These are phyloP conservation scores for Oryzias sinensis DNA, from an alignment of 2,797 vertebrate species.

Conservation along the genomic window DNA sequence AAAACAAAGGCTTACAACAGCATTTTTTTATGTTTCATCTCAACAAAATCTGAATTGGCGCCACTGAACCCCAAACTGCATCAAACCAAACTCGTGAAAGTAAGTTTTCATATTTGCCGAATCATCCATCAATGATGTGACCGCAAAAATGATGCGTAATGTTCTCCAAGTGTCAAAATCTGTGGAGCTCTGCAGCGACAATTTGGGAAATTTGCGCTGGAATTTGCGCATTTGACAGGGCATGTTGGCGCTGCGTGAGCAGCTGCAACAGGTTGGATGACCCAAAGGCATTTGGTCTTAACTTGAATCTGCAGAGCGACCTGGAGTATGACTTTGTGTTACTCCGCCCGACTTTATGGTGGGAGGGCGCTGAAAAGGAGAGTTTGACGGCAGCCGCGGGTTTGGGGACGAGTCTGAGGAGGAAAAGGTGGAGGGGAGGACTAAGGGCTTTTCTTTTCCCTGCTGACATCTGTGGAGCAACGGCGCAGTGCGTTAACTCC, in stretches of 20 bases:
- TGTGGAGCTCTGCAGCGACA: no score
- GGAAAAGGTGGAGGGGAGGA: slow-evolving; percentile 12
- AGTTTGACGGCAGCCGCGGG: slow-evolving; percentile 38
- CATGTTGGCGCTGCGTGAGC: background rate
- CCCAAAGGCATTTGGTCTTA: background rate
- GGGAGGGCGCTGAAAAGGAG: slow-evolving; percentile 51
- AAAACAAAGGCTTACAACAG: no score
- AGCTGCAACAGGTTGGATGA: slow-evolving; percentile 43
- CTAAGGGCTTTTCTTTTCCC: slow-evolving; percentile 7
- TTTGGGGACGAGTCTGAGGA: slow-evolving; percentile 55
- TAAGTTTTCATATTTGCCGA: no score
- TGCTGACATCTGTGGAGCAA: background rate
- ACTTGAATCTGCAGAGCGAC: background rate
- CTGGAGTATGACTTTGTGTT: slow-evolving; percentile 31
- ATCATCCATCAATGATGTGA: no score
- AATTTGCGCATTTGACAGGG: background rate
- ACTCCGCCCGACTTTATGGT: slow-evolving; percentile 61
- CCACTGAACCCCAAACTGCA: no score
- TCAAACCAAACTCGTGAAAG: no score
- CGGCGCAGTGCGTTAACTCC: background rate
- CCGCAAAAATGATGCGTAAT: no score
- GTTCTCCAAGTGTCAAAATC: no score
- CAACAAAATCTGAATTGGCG: no score
- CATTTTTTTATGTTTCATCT: no score
- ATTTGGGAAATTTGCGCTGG: slow-evolving; percentile 13